Evolutionary conservation across 1,140 invertebrate genomes (phyloP).

Genomic region (Caerostris extrusa): DNA sequence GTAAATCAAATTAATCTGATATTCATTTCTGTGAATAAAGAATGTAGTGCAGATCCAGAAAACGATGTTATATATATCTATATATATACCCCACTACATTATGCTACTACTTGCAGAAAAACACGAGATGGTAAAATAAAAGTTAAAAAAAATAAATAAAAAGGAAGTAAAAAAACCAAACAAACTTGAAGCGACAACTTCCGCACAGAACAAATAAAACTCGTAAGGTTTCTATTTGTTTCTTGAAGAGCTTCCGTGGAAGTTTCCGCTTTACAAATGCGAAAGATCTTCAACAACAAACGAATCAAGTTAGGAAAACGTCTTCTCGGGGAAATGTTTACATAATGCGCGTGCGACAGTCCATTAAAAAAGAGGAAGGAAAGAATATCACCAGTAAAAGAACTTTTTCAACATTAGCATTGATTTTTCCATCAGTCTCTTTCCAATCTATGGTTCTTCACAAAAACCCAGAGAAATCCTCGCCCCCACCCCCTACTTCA

Average conservation of each 20-base stretch:
- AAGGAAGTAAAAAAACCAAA: neutral
- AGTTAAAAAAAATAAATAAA: neutral
- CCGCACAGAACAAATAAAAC: conserved; percentile 2
- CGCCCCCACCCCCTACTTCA: neutral
- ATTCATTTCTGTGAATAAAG: neutral
- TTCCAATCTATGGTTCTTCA: conserved; percentile 34
- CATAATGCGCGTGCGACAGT: conserved; percentile 56
- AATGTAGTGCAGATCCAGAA: no score
- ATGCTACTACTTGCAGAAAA: neutral
- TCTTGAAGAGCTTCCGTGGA: neutral
- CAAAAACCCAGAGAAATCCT: neutral
- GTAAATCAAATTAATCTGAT: neutral
- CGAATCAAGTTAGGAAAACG: conserved; percentile 15
- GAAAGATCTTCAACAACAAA: neutral
- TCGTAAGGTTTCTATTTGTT: conserved; percentile 9
- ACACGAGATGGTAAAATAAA: neutral
- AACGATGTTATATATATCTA: no score
- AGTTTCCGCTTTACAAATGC: conserved; percentile 45
- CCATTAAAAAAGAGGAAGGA: conserved; percentile 36
- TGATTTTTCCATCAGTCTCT: conserved; percentile 64
- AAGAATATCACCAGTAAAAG: conserved; percentile 5
- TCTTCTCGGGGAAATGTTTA: conserved; percentile 51
- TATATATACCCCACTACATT: no score
- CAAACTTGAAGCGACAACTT: neutral
- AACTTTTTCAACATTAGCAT: conserved; percentile 60